These are phyloP conservation scores for cat (Felis catus) DNA, from an alignment of 2,113 vertebrate species.

Conservation along the genomic window F.catus_Fca126_mat1.0 CM031418.1:48726501-48727000, in stretches of 20 bases:
- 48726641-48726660: background rate
- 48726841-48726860: background rate
- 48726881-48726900: background rate
- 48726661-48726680: background rate
- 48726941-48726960: background rate
- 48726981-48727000: background rate
- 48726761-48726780: background rate
- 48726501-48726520: too few species aligned
- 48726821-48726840: background rate
- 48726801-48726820: background rate
- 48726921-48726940: background rate
- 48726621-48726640: too few species aligned
- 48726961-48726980: background rate
- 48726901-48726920: background rate
- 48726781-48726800: background rate
- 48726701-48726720: background rate
- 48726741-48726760: background rate
- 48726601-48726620: too few species aligned
- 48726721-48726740: background rate
- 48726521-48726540: too few species aligned
- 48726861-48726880: background rate
- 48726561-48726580: too few species aligned
- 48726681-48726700: background rate
- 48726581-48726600: too few species aligned
- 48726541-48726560: too few species aligned